Evolutionary conservation across 2,797 vertebrate genomes (phyloP).

Genomic region (Sebastes kiyomatsui): DNA sequence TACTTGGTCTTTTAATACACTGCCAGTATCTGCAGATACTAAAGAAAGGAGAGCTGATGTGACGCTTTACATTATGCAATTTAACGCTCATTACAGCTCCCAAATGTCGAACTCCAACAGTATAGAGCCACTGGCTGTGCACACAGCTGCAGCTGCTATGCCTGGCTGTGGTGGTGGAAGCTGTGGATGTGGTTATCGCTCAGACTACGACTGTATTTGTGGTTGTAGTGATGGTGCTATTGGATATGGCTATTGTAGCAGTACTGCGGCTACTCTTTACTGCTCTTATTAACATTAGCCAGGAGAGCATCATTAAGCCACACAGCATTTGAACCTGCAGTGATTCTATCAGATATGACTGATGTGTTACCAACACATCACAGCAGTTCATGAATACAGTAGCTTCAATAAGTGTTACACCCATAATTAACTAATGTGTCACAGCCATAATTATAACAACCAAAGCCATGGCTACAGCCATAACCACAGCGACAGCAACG

Average conservation of each 20-base stretch:
- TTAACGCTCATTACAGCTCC: neutral
- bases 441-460: neutral
- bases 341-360: too few species aligned
- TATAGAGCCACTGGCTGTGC: neutral
- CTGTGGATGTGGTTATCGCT: neutral
- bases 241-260: neutral
- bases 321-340: too few species aligned
- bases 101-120: neutral
- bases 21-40: neutral
- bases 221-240: neutral
- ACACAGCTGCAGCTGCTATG: neutral
- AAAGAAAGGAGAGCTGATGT: neutral
- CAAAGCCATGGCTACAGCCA: neutral
- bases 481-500: neutral
- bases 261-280: neutral
- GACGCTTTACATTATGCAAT: neutral
- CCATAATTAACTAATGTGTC: neutral
- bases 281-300: neutral
- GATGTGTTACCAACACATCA: neutral
- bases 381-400: neutral
- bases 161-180: neutral
- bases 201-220: neutral
- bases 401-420: neutral
- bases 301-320: neutral
- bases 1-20: too few species aligned